Evolutionary conservation across 2,888 invertebrate species (phyloP), one percentile per base, ranked within the genome.

Genomic region (Monopis laevigella): DNA sequence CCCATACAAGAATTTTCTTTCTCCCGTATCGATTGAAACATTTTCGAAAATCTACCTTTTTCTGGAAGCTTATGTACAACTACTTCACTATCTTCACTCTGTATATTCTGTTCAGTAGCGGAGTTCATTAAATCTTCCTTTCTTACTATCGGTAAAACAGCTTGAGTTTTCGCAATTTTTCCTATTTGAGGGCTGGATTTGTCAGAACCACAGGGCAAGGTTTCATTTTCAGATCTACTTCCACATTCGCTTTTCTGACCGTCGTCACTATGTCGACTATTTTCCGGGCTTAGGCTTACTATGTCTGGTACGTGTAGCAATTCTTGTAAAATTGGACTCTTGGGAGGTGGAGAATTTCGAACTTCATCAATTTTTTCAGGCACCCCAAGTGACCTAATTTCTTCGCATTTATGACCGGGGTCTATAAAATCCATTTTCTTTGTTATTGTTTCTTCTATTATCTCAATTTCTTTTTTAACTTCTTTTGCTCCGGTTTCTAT

Each of bases 1-100:
- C 80, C 69, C 70, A 81, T 80, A 47, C 80, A 81, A 13, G 77
- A 80, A 48, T 73, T 59, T 50, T 82, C 78, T 46, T 77, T 78
- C 46, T 75, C 77, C 50, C 67, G 62, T 42, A 80, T 70, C 0
- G 70, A 67, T 45, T 77, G 73, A 45, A 80, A 80, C 39, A 80
- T 61, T 13, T 67, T 62, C 1, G 78, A 67, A 41, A 80, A 71
- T 6, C 77, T 62, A 8, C 80, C 75, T 43, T 75, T 77, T 38
- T 75, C 75, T 27, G 62, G 60, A 18, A 64, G 43, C 49, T 74
- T 72, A 36, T 68, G 64, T 6, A 65, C 67, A 1, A 77, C 71
- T 11, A 78, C 73, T 26, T 71, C 77, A 21, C 48, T 49, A 16
- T 77, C 78, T 42, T 75, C 45, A n/a, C 4, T 34, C 14, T 34